Base-by-base conservation (phyloP, 2,888 invertebrate genomes). In the Rhodophaea formosa region DNA sequence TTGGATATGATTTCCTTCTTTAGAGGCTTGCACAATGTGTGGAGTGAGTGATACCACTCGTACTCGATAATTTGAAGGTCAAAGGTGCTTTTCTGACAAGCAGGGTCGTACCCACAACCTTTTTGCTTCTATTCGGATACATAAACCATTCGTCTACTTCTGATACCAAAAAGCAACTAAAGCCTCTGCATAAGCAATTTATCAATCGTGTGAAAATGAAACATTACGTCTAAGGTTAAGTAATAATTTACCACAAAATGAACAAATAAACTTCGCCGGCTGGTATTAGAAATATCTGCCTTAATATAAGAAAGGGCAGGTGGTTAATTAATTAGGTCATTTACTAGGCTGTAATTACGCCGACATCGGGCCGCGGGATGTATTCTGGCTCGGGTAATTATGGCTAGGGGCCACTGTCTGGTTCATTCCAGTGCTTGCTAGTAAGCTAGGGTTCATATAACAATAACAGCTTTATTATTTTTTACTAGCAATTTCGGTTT, bases 321-420 rank as follows among this genome's bases (percentile, higher is more conserved):
- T 82, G 79, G 77, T 78, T 74, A 75, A 77, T 84, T 79, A 80
- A 77, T 80, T 72, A 75, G 72, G 17, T 39, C 56, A 53, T 68
- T 72, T 71, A 67, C 68, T 64, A 61, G 61, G 59, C 64, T 67
- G 69, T 79, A 77, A 78, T 79, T 78, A 77, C 71, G 63, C 57
- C 52, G 56, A 67, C 59, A 74, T 66, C 74, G 68, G 77, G 75
- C 62, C 63, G 63, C 62, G 51, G 60, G 59, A 60, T 60, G 59
- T 58, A 57, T 64, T 63, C 62, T 69, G 51, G 51, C 51, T 35
- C 32, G 61, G 63, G 60, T 58, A 62, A 60, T 56, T 61, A 60
- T 64, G 67, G 63, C 23, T 75, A 74, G 80, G 76, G 75, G 75
- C 71, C 72, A 59, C 62, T 60, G 47, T 61, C 64, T 74, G 71